Evolutionary conservation across 2,113 vertebrate genomes (phyloP).

Genomic region (Poeciliopsis retropinna): DNA sequence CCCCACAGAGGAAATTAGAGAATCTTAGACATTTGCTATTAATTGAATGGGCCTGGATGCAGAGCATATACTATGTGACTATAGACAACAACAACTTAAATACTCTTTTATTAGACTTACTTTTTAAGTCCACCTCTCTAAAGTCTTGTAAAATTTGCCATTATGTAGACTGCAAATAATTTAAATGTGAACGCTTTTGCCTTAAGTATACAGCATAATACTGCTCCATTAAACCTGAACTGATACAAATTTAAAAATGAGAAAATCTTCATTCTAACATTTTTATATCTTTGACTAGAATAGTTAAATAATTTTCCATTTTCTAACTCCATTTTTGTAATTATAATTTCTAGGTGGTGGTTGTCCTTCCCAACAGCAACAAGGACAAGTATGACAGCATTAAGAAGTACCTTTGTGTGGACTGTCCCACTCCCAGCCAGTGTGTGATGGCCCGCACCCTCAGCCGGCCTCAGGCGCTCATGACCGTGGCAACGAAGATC

Average conservation of each 20-base stretch:
- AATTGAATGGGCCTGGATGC: no score
- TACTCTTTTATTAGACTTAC: not conserved
- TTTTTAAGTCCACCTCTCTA: not conserved
- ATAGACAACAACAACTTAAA: no score
- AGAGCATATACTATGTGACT: no score
- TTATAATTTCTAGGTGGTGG: constrained; percentile 82
- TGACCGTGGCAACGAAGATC: constrained; percentile 93
- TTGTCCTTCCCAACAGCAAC: constrained; percentile 86
- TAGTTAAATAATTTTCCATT: not conserved
- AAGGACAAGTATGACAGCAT: constrained; percentile 93
- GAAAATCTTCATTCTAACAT: no score
- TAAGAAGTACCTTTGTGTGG: constrained; percentile 94
- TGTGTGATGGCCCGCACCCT: constrained; percentile 90
- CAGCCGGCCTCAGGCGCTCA: constrained; percentile 82
- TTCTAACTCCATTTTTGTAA: not conserved
- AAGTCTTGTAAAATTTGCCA: no score
- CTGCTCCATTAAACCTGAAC: no score
- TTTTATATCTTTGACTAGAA: not conserved
- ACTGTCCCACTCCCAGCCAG: constrained; percentile 93
- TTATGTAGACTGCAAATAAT: no score
- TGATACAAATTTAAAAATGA: no score
- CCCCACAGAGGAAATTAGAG: no score
- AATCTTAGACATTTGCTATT: no score
- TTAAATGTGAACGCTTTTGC: no score
- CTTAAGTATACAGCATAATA: no score